phyloP scores from a whole-genome alignment of 2,113 vertebrate genomes.

The Lates calcarifer region DNA sequence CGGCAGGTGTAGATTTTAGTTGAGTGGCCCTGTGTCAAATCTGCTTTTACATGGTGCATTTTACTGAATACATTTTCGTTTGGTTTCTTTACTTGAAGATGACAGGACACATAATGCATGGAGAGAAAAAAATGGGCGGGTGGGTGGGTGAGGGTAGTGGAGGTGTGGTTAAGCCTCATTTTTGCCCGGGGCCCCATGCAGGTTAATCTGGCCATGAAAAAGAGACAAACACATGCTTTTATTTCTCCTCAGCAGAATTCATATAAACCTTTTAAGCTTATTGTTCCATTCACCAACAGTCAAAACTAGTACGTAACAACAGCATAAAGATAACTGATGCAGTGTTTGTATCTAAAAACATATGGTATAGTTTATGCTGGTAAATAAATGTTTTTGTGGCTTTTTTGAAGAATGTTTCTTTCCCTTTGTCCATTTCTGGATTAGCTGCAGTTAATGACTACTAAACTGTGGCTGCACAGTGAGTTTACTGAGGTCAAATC shows the following conservation, averaged over 20 bases:
- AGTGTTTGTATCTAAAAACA: neutral
- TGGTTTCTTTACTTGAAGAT: neutral
- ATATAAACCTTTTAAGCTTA: neutral
- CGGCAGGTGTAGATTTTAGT: neutral
- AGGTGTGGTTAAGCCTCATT: neutral
- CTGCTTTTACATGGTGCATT: neutral
- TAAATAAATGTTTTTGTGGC: neutral
- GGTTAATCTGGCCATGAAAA: neutral
- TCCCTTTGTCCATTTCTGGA: neutral
- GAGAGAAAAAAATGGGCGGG: neutral
- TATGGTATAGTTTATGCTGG: neutral
- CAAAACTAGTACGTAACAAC: neutral
- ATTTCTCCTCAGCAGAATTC: neutral
- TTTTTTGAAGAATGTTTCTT: neutral
- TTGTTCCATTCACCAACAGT: no score
- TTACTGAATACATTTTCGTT: neutral
- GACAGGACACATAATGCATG: slow-evolving; percentile 6
- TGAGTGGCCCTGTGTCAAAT: neutral
- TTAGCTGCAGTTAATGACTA: neutral
- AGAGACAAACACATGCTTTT: neutral
- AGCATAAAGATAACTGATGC: neutral
- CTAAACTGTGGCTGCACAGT: neutral
- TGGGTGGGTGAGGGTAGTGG: no score
- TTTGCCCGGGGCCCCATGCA: slow-evolving; percentile 2
- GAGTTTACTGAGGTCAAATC: slow-evolving; percentile 4